Percentiles rank a stretch among this genome's conserved stretches.
Conservation (phyloP, 1,140 invertebrate genomes). For the Cyphomyrmex costatus region DNA sequence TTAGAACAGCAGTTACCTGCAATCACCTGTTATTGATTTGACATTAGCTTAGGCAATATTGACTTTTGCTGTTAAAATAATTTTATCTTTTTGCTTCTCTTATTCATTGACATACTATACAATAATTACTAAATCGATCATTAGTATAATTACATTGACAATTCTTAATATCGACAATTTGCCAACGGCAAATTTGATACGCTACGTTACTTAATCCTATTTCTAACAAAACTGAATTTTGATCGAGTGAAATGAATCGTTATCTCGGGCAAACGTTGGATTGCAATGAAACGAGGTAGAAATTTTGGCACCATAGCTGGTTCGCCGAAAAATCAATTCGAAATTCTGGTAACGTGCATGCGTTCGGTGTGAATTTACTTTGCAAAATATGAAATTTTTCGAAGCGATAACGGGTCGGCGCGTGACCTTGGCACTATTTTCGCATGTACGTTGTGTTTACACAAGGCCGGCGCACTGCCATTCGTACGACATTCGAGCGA, state of each 20-base stretch:
- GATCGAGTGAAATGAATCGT: background rate
- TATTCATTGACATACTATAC: background rate
- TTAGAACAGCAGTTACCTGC: background rate
- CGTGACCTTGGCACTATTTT: slow-evolving; percentile 10
- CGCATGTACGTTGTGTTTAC: background rate
- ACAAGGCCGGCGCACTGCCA: background rate
- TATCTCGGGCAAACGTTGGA: background rate
- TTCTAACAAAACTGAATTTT: background rate
- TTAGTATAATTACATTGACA: background rate
- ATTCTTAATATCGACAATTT: background rate
- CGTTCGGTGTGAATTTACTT: background rate
- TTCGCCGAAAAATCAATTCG: background rate
- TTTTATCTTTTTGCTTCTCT: background rate
- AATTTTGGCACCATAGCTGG: background rate
- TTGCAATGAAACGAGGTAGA: background rate
- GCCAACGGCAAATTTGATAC: background rate
- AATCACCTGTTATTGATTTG: slow-evolving; percentile 19
- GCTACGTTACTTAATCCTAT: background rate
- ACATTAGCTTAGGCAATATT: slow-evolving; percentile 8
- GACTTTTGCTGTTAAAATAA: background rate
- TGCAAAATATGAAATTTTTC: slow-evolving; percentile 17
- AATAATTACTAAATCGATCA: too few species aligned
- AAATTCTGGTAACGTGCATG: background rate
- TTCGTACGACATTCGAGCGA: background rate
- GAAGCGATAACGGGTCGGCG: background rate